Percentiles rank a stretch among this genome's conserved stretches.
Evolutionary conservation across 1,140 invertebrate genomes (phyloP).

Genomic region (Bombus polaris): DNA sequence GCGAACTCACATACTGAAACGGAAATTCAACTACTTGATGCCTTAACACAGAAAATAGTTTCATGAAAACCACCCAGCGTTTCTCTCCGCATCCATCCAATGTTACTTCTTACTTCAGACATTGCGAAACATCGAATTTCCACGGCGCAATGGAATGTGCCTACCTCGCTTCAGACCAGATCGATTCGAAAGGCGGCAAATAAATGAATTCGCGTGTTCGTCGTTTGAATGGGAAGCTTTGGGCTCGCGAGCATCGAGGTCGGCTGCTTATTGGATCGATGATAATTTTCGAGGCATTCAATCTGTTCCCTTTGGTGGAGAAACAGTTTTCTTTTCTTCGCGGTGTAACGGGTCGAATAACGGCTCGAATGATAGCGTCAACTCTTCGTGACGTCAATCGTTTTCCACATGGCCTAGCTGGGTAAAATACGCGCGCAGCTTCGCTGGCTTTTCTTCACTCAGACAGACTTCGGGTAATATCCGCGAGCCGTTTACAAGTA

Average conservation of each 20-base stretch:
- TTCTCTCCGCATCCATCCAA: not conserved
- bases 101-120: not conserved
- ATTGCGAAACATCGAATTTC: not conserved
- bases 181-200: not conserved
- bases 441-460: conserved; percentile 14
- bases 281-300: conserved; percentile 28
- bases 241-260: not conserved
- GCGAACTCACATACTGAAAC: not conserved
- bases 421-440: not conserved
- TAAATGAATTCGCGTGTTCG: conserved; percentile 17
- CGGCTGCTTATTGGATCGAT: conserved; percentile 15
- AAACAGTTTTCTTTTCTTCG: conserved; percentile 31
- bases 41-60: not conserved
- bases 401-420: conserved; percentile 53
- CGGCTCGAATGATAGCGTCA: conserved; percentile 50
- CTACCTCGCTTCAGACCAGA: not conserved
- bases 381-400: conserved; percentile 58
- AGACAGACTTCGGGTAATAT: not conserved
- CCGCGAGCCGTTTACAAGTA: not conserved
- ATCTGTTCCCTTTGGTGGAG: conserved; percentile 11
- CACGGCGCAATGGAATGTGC: not conserved
- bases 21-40: too few relatives aligned
- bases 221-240: not conserved
- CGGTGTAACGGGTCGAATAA: conserved; percentile 42
- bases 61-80: not conserved